Evolutionary conservation across 2,888 invertebrate genomes (phyloP).

Genomic region (Agrotis puta): DNA sequence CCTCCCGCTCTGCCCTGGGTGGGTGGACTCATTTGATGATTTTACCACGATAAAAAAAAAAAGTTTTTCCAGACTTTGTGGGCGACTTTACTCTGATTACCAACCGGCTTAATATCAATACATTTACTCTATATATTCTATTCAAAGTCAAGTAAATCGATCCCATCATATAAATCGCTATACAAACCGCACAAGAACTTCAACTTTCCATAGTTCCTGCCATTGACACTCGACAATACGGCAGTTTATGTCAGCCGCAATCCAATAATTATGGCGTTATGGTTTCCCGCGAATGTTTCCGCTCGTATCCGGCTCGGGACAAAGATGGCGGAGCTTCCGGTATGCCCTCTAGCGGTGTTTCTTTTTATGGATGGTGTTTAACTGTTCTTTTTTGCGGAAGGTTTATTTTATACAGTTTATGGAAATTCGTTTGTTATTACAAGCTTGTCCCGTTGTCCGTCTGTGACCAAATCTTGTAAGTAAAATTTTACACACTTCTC

Average conservation of each 20-base stretch:
- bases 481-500: no score
- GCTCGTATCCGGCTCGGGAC: constrained; percentile 65
- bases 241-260: constrained; percentile 58
- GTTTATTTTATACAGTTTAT: constrained; percentile 1
- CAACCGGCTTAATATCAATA: neutral
- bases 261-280: constrained; percentile 72
- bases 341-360: constrained; percentile 65
- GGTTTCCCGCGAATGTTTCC: constrained; percentile 73
- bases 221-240: constrained; percentile 35
- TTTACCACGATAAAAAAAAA: no score
- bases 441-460: no score
- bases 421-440: neutral
- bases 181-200: constrained; percentile 30
- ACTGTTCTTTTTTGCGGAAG: constrained; percentile 57
- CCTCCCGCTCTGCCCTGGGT: no score
- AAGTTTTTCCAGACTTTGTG: no score
- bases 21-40: no score
- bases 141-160: constrained; percentile 15
- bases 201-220: constrained; percentile 54
- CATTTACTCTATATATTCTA: neutral
- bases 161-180: constrained; percentile 36
- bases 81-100: neutral
- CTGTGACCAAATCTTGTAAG: no score
- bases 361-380: constrained; percentile 57
- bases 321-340: constrained; percentile 74